Evolutionary conservation across 2,113 vertebrate species (phyloP).

Genomic region (Meriones unguiculatus): DNA sequence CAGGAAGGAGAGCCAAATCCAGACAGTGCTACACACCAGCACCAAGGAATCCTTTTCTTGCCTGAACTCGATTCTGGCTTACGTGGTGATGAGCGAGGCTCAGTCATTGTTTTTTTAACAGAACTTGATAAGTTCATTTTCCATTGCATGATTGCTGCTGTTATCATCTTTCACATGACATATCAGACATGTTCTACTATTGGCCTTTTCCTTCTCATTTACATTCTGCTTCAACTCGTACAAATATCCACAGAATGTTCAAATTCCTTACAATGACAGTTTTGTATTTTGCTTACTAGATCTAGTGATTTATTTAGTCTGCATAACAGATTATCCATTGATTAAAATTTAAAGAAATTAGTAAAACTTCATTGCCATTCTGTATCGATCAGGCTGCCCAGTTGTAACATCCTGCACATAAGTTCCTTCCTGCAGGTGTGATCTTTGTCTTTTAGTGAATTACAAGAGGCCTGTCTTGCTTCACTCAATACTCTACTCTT

Average conservation of each 20-base stretch:
- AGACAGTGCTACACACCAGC: accelerated
- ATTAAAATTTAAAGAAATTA: background rate
- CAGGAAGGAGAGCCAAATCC: background rate
- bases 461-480: background rate
- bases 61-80: accelerated
- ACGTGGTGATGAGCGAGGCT: background rate
- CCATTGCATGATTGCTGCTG: background rate
- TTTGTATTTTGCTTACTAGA: background rate
- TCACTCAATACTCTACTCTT: background rate
- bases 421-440: background rate
- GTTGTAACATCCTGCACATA: accelerated
- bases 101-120: too few relatives aligned
- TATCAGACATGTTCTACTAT: background rate
- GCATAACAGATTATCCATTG: background rate
- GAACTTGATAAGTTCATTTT: background rate
- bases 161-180: background rate
- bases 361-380: background rate
- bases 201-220: background rate
- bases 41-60: accelerated
- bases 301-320: background rate
- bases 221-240: background rate
- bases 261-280: background rate
- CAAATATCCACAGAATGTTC: accelerated
- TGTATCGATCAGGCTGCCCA: background rate
- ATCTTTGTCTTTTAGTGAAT: background rate